Evolutionary conservation across 2,113 vertebrate species (phyloP).

Genomic region (Cephalopterus ornatus): DNA sequence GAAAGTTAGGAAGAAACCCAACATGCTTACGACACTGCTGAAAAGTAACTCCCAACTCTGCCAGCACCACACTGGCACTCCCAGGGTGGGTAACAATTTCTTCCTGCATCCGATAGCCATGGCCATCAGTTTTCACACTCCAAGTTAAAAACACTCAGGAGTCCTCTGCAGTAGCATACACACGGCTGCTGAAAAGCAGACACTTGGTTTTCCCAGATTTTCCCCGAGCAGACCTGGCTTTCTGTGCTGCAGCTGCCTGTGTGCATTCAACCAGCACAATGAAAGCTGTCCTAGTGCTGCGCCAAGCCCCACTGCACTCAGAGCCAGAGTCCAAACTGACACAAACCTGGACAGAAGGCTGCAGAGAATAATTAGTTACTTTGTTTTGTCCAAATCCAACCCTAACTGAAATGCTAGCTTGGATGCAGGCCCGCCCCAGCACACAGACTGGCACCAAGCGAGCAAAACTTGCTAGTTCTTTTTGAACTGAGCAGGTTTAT

Average conservation of each 20-base stretch:
- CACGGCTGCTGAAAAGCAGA: background rate
- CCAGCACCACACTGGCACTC: background rate
- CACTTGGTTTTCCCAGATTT: background rate
- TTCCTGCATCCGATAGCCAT: background rate
- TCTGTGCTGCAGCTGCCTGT: background rate
- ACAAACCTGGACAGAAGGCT: background rate
- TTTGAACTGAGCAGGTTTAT: background rate
- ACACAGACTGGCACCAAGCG: background rate
- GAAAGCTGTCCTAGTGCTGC: fast-evolving
- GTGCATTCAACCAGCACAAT: background rate
- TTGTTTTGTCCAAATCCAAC: background rate
- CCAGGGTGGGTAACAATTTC: background rate
- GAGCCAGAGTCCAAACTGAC: background rate
- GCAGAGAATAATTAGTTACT: background rate
- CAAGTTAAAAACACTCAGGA: background rate
- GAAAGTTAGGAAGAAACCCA: background rate
- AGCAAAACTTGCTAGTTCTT: background rate
- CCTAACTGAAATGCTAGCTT: background rate
- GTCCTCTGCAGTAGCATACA: background rate
- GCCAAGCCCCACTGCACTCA: background rate
- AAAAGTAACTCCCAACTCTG: background rate
- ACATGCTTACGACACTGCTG: fast-evolving
- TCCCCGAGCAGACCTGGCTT: background rate
- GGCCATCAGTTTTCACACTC: background rate
- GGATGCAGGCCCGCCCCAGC: background rate